A percentile compares a stretch with the other conserved stretches of the same genome.
Conservation (phyloP, 2,888 invertebrate species). For the Phengaris alcon region DNA sequence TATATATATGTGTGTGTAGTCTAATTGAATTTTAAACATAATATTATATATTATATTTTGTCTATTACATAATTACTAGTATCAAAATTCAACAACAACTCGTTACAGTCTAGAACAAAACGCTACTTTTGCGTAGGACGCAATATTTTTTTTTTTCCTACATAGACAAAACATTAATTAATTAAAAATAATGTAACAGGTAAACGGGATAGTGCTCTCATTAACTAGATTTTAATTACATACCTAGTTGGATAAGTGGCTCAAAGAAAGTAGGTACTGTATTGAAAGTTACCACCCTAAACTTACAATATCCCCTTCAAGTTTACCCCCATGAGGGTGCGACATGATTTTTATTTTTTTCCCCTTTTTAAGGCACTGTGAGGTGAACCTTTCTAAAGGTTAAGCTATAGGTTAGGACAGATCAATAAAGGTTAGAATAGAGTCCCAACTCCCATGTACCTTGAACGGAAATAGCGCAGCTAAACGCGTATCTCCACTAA, state of each 20-base stretch:
- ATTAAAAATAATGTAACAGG: not conserved
- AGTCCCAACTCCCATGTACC: not conserved
- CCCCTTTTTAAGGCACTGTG: not conserved
- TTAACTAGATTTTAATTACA: not conserved
- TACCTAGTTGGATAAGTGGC: too few species aligned
- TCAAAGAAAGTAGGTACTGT: too few species aligned
- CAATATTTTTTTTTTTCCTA: not conserved
- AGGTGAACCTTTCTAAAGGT: slow-evolving; percentile 3
- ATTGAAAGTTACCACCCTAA: not conserved
- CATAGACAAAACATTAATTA: not conserved
- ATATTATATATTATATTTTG: too few species aligned
- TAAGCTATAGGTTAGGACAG: slow-evolving; percentile 9
- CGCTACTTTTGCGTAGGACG: not conserved
- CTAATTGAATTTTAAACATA: too few species aligned
- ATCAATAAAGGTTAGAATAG: slow-evolving; percentile 9
- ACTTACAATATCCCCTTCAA: not conserved
- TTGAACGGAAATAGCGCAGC: slow-evolving; percentile 40
- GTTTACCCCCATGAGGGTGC: not conserved
- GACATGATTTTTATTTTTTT: not conserved
- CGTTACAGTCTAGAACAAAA: not conserved
- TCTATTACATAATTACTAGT: too few species aligned
- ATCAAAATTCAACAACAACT: too few species aligned
- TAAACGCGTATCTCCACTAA: slow-evolving; percentile 57
- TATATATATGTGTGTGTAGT: too few species aligned
- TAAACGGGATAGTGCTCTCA: not conserved